Evolutionary conservation across 1,140 invertebrate species (phyloP).

Genomic region (Uloborus diversus): DNA sequence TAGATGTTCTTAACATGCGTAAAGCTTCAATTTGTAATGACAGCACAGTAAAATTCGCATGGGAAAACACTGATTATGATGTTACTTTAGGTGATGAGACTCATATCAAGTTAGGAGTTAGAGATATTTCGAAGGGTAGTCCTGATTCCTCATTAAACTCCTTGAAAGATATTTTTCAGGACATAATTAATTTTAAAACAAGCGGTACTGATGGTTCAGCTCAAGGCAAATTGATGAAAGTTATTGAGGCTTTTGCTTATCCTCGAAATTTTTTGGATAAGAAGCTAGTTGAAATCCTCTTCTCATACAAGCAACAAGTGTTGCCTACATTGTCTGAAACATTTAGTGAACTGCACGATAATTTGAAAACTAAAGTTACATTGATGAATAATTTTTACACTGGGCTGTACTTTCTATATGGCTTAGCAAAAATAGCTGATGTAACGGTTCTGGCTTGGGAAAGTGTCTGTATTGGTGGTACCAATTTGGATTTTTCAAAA

Average conservation of each 20-base stretch:
- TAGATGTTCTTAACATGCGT: constrained; percentile 24
- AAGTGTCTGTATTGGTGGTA: constrained; percentile 32
- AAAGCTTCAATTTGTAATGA: constrained; percentile 49
- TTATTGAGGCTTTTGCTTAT: background rate
- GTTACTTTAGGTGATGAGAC: constrained; percentile 37
- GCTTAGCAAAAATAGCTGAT: constrained; percentile 45
- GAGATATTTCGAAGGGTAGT: constrained; percentile 40
- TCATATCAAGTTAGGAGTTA: constrained; percentile 24
- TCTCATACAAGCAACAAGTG: constrained; percentile 46
- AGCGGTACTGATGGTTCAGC: constrained; percentile 16
- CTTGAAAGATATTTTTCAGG: constrained; percentile 38
- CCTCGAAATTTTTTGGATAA: constrained; percentile 30
- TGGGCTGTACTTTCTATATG: constrained; percentile 36
- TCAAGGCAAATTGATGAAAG: constrained; percentile 10
- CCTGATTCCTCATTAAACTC: constrained; percentile 39
- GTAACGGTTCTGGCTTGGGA: constrained; percentile 48
- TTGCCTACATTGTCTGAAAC: constrained; percentile 2
- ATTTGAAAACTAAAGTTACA: background rate
- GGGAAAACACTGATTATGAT: constrained; percentile 8
- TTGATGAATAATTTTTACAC: constrained; percentile 47
- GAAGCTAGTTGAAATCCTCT: constrained; percentile 43
- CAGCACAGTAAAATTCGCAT: constrained; percentile 23
- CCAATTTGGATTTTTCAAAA: background rate
- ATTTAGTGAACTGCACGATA: background rate
- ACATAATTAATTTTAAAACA: constrained; percentile 33